Percentiles rank a stretch among this genome's conserved stretches.
phyloP scores from a whole-genome alignment of 2,797 vertebrate genomes.

The Chelon auratus region DNA sequence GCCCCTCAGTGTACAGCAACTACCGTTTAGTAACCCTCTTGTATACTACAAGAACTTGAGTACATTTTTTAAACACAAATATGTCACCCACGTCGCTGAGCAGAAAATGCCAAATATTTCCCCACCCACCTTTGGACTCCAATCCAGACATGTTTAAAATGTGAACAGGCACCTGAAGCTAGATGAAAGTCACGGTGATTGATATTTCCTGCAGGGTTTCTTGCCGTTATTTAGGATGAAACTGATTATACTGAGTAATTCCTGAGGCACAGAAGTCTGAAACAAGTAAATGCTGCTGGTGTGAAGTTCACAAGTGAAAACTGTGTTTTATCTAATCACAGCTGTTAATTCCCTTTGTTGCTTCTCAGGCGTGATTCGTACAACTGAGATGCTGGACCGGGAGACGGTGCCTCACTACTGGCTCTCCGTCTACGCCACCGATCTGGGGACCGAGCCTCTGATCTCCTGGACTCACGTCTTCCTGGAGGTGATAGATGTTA shows the following conservation, averaged over 20 bases:
- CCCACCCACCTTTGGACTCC: neutral
- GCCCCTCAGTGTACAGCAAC: neutral
- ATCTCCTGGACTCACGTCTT: constrained; percentile 91
- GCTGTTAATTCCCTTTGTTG: neutral
- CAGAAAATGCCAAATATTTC: neutral
- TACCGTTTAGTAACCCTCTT: neutral
- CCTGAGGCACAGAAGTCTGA: constrained; percentile 18
- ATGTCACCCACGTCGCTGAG: constrained; percentile 5
- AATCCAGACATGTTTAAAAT: constrained; percentile 19
- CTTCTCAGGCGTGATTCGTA: constrained; percentile 89
- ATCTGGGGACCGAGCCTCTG: constrained; percentile 89
- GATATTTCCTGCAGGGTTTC: constrained; percentile 1
- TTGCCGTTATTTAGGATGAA: constrained; percentile 9
- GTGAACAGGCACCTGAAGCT: neutral
- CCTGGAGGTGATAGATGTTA: constrained; percentile 92
- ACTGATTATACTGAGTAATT: constrained; percentile 13
- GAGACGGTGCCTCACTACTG: constrained; percentile 90
- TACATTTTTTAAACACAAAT: constrained; percentile 22
- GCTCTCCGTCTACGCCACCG: constrained; percentile 91
- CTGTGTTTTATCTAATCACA: neutral
- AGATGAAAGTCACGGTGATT: constrained; percentile 9
- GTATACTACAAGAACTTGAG: neutral
- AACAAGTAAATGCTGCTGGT: constrained; percentile 11
- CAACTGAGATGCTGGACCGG: constrained; percentile 86
- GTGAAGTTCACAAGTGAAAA: neutral